Evolutionary conservation across 1,140 invertebrate species (phyloP), one percentile per base, ranked within the genome.

Genomic region (Vanessa tameamea): DNA sequence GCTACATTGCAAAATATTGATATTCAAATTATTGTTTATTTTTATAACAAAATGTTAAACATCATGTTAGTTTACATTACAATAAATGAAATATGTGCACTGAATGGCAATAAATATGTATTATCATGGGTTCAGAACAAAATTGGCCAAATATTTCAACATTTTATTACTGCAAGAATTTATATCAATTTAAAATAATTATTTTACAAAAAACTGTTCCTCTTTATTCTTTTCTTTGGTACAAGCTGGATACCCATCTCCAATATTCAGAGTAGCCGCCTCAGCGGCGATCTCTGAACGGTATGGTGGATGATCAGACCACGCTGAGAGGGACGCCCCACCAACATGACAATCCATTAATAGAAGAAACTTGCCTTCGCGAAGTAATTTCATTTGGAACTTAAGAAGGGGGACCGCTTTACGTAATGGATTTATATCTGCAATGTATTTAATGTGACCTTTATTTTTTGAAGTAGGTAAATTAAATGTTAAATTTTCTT

Each of bases 371-470:
- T 81, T 82, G 0, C 86, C 83, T 20, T 78, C 64, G 8, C 69
- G 59, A 3, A 90, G 5, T 68, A 91, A 57, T 66, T 89, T 91
- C 68, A 91, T 73, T 16, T 83, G 78, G 59, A 91, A 87, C 59
- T 83, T 87, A 0, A 89, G 64, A 0, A 90, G 77, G 1, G 83
- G 82, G 3, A 91, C 84, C 8, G 72, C 53, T 16, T 75, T 80
- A 16, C 71, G 75, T n/a, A 53, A 61, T n/a, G 83, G 83, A 11
- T 80, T 43, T 43, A 87, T 80, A 63, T 82, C 88, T 90, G 74
- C 0, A 80, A 79, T n/a, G 7, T 16, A 43, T 43, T 43, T 43
- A 9, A 43, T 43, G 37, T 43, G 9, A 43, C 9, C 7, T 43
- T 9, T 0, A 43, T 5, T 1, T 9, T 43, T 11, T 43, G 8